Evolutionary conservation across 2,113 vertebrate species (phyloP), one percentile per base, ranked within the genome.

Genomic region (Empidonax traillii): DNA sequence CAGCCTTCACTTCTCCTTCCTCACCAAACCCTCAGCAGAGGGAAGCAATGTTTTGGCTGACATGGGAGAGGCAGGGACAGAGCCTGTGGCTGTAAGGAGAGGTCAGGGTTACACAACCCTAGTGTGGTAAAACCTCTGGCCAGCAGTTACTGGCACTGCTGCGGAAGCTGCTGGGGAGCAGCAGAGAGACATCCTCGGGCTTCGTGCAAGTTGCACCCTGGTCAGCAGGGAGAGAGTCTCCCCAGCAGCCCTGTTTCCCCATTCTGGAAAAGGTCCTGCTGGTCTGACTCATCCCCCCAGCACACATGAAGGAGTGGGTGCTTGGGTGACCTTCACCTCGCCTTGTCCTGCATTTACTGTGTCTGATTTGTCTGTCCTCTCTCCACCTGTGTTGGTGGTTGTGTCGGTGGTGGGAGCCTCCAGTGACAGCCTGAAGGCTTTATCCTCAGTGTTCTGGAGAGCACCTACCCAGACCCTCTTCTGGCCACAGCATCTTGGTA

Each of bases 141-240:
- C 89, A 91, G 91, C 74, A 96, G 62, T 96, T 97, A 87, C 96
- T 25, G 84, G 68, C 89, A 97, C 18, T 8, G 74, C 94, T 95
- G 94, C 68, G 94, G 96, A 97, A 97, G 95, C 94, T 97, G 81
- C 92, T 77, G 91, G 73, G 71, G 87, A 95, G 66, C 87, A 89
- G 69, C 58, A 63, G 79, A 68, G 66, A 95, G 71, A 71, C 90
- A 89, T 81, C 73, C 95, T 1, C 25, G 39, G 82, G 71, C 95
- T 93, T 74, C 15, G 9, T 95, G 96, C 66, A 85, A 92, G 88
- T 66, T 94, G 88, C 86, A 72, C 30, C 3, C 51, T 91, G 93
- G 91, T 96, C 95, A 95, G 94, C 93, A 90, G 89, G 89, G 82
- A 91, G 21, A 94, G 39, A 80, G 84, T 46, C 49, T 83, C 41